These are phyloP conservation scores for Crotophaga sulcirostris DNA, from an alignment of 2,113 vertebrate species.

Conservation along the genomic window DNA sequence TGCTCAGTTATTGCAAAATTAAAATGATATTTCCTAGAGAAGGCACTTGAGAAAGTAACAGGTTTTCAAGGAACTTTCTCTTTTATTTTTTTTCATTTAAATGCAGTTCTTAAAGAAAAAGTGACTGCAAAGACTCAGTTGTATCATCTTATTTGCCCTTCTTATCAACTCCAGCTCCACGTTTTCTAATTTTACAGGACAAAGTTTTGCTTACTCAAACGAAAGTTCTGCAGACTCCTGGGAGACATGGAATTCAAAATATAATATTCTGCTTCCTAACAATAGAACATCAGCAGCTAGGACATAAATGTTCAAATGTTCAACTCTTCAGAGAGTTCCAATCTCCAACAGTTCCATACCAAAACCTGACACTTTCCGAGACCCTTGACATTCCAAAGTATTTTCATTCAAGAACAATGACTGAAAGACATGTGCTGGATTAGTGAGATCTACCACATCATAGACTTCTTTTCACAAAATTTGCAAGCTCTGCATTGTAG, in stretches of 20 bases:
- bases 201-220: background rate
- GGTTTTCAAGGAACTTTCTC: background rate
- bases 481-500: background rate
- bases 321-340: background rate
- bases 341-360: rapidly evolving
- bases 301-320: background rate
- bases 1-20: background rate
- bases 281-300: background rate
- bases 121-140: background rate
- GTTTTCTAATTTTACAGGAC: background rate
- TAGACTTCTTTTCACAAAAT: background rate
- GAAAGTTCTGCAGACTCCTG: background rate
- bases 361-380: background rate
- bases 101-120: background rate
- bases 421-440: background rate
- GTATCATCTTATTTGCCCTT: background rate
- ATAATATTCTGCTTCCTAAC: background rate
- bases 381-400: background rate
- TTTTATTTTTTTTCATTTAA: background rate
- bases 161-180: background rate
- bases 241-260: background rate
- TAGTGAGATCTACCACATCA: background rate
- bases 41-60: background rate
- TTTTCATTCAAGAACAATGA: background rate
- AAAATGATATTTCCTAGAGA: background rate